A percentile compares a stretch with the other conserved stretches of the same genome.
phyloP scores from a whole-genome alignment of 1,140 invertebrate species.

The Nylanderia fulva region DNA sequence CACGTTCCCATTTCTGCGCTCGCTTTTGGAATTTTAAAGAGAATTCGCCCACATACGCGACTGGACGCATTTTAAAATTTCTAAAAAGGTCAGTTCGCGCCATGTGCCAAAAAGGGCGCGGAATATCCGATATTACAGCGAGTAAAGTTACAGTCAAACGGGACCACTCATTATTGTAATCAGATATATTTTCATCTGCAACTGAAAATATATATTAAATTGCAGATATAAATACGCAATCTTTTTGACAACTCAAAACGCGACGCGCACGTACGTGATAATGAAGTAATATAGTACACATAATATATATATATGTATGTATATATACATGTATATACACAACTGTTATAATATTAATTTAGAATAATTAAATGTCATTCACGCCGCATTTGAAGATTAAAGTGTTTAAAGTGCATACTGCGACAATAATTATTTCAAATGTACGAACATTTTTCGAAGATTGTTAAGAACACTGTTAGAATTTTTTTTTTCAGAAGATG shows the following conservation, averaged over 20 bases:
- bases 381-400: neutral
- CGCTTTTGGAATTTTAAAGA: conserved; percentile 45
- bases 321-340: neutral
- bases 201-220: neutral
- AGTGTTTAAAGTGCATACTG: neutral
- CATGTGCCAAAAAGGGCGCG: neutral
- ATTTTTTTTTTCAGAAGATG: neutral
- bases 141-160: neutral
- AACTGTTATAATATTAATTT: neutral
- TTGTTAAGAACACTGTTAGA: neutral
- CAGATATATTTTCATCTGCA: neutral
- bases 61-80: conserved; percentile 33
- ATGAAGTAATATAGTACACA: neutral
- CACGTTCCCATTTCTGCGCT: conserved; percentile 7
- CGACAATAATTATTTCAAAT: neutral
- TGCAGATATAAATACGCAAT: neutral
- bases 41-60: conserved; percentile 19
- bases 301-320: neutral
- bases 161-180: neutral
- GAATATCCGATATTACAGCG: conserved; percentile 9
- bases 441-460: neutral
- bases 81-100: neutral
- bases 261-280: neutral
- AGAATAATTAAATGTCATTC: neutral
- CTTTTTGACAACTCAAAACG: neutral